Percentiles rank a stretch among this genome's conserved stretches.
Evolutionary conservation across 2,113 vertebrate genomes (phyloP).

Genomic region (Atherinomorus stipes): DNA sequence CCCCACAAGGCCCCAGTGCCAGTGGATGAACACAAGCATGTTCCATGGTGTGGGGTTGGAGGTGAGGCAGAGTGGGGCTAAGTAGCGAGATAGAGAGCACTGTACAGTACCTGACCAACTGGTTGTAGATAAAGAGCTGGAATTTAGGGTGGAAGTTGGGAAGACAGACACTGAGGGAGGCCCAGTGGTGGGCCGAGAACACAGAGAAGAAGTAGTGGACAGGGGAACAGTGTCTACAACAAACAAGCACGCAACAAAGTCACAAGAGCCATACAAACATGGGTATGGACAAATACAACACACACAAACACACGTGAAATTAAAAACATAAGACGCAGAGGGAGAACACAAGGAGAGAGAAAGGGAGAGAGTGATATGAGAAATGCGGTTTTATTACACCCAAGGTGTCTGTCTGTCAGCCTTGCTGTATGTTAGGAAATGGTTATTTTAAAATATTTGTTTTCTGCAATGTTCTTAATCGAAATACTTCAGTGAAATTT

Average conservation of each 20-base stretch:
- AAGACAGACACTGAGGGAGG: constrained; percentile 99
- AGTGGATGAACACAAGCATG: constrained; percentile 91
- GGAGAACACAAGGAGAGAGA: constrained; percentile 83
- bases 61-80: constrained; percentile 75
- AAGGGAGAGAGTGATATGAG: constrained; percentile 81
- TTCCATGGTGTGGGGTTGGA: constrained; percentile 86
- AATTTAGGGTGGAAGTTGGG: constrained; percentile 99
- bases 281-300: constrained; percentile 24
- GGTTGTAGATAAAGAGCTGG: constrained; percentile 99
- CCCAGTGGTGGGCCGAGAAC: constrained; percentile 99
- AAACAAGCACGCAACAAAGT: constrained; percentile 72
- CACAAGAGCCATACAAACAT: constrained; percentile 45
- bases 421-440: constrained; percentile 18
- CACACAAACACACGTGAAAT: constrained; percentile 21
- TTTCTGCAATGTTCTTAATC: neutral
- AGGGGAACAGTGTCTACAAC: constrained; percentile 98
- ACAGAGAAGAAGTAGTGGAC: constrained; percentile 99
- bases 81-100: constrained; percentile 67
- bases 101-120: constrained; percentile 99
- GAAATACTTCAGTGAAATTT: constrained; percentile 3
- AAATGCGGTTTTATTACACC: constrained; percentile 45
- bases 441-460: constrained; percentile 2
- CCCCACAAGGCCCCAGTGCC: constrained; percentile 61
- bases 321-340: constrained; percentile 68
- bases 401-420: constrained; percentile 3